Conservation (phyloP, 2,797 vertebrate species). For the Myotis findleyi region DNA sequence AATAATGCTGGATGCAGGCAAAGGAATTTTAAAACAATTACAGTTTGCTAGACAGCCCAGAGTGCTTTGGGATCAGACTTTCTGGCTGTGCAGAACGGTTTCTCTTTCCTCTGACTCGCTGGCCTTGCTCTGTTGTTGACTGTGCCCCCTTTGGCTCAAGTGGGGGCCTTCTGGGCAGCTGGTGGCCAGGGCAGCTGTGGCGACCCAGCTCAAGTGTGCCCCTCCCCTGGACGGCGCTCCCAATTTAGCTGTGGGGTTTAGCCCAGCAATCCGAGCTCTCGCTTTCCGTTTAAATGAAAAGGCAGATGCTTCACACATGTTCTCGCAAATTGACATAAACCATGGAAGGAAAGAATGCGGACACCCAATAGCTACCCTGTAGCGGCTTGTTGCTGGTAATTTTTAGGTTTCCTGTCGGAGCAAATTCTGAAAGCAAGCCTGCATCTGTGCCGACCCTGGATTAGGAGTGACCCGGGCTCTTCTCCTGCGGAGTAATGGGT, state of each 20-base stretch:
- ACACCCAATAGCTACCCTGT: slow-evolving; percentile 57
- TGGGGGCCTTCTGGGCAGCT: slow-evolving; percentile 54
- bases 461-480: neutral
- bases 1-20: slow-evolving; percentile 49
- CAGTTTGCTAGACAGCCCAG: slow-evolving; percentile 7
- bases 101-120: neutral
- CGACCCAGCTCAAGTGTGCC: slow-evolving; percentile 10
- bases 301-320: slow-evolving; percentile 83
- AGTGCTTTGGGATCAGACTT: slow-evolving; percentile 10
- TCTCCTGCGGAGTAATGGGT: neutral
- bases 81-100: neutral
- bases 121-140: slow-evolving; percentile 26
- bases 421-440: slow-evolving; percentile 39
- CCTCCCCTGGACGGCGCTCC: neutral
- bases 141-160: neutral
- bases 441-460: slow-evolving; percentile 36
- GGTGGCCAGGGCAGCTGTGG: slow-evolving; percentile 60
- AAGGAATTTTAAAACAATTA: slow-evolving; percentile 67
- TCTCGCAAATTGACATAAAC: slow-evolving; percentile 73
- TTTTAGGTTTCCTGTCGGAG: slow-evolving; percentile 61
- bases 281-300: slow-evolving; percentile 76
- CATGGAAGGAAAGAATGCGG: slow-evolving; percentile 79
- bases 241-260: slow-evolving; percentile 66
- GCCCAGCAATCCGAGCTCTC: neutral
- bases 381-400: slow-evolving; percentile 64